Conservation (phyloP, 2,888 invertebrate genomes). For the Lamellibrachia columna region DNA sequence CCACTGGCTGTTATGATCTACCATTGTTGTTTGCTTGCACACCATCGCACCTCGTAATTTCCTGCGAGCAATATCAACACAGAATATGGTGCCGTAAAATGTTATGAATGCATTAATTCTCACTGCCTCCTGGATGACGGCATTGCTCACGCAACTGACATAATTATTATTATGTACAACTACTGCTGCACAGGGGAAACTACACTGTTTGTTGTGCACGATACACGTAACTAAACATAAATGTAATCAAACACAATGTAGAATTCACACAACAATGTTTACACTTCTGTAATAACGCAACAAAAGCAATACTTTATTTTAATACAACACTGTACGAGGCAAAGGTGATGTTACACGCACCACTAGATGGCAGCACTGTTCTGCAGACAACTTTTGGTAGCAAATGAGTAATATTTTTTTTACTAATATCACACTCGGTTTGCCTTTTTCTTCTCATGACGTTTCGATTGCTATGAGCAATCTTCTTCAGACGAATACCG, state of each 20-base stretch:
- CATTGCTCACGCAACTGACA: neutral
- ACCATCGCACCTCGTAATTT: neutral
- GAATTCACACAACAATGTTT: neutral
- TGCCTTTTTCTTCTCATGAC: too few relatives aligned
- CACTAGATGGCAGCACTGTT: too few relatives aligned
- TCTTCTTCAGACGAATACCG: too few relatives aligned
- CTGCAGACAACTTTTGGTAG: too few relatives aligned
- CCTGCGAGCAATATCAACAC: neutral
- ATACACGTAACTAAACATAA: neutral
- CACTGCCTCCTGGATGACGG: neutral
- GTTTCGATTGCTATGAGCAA: too few relatives aligned
- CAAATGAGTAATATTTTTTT: too few relatives aligned
- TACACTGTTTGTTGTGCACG: neutral
- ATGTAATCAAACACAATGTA: neutral
- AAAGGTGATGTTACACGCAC: too few relatives aligned
- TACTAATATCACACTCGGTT: too few relatives aligned
- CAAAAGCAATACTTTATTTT: neutral
- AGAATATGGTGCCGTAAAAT: neutral
- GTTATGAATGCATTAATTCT: neutral
- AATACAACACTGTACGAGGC: neutral
- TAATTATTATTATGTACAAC: neutral
- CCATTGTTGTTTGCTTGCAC: neutral
- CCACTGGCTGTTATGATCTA: neutral
- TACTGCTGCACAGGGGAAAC: neutral
- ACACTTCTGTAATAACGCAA: neutral